Conservation (phyloP, 1,140 invertebrate genomes). For the Marisa cornuarietis region DNA sequence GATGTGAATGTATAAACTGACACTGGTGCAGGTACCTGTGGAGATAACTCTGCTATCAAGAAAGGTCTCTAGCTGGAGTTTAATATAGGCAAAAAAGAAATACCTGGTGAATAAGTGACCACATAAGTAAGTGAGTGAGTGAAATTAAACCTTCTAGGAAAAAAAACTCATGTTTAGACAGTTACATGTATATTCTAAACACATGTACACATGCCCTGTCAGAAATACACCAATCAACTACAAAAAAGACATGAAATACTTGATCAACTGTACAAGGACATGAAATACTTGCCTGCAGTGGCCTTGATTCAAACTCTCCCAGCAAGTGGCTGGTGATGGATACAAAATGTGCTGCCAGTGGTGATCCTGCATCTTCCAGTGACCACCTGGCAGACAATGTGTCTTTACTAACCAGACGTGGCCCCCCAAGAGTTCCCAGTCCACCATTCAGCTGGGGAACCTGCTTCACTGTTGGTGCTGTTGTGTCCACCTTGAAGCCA, state of each 20-base stretch:
- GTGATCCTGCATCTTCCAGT: constrained; percentile 30
- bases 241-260: too few species aligned
- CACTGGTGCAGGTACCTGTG: constrained; percentile 32
- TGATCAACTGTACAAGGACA: too few species aligned
- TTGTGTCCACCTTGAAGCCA: constrained; percentile 39
- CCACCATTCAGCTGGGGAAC: constrained; percentile 20
- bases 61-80: too few species aligned
- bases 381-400: constrained; percentile 37
- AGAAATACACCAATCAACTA: too few species aligned
- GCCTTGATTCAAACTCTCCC: constrained; percentile 31
- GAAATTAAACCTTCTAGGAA: too few species aligned
- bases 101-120: too few species aligned
- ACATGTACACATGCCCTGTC: too few species aligned
- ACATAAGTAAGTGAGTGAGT: too few species aligned
- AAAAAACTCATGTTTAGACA: too few species aligned
- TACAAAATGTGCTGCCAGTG: constrained; percentile 37
- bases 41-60: too few species aligned
- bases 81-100: too few species aligned
- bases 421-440: constrained; percentile 3
- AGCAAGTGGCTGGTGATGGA: constrained; percentile 36
- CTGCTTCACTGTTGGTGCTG: constrained; percentile 20
- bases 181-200: too few species aligned
- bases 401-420: constrained; percentile 25
- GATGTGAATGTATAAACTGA: constrained; percentile 31
- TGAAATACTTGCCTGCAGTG: constrained; percentile 29